phyloP scores from a whole-genome alignment of 2,888 invertebrate species.

The Hoplodrina ambigua region DNA sequence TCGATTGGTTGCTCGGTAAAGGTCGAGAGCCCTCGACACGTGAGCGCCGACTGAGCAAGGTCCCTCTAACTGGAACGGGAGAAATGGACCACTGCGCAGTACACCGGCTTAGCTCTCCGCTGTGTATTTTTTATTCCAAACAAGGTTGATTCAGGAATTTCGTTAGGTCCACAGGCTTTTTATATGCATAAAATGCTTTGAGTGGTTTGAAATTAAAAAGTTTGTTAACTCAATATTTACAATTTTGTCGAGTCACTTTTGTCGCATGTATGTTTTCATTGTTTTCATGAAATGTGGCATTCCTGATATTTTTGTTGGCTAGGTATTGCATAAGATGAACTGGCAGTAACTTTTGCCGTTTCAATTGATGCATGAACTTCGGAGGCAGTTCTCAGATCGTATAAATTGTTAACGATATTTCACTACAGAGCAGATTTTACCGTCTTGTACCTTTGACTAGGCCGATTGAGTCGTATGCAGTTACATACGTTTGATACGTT shows the following conservation, averaged over 20 bases:
- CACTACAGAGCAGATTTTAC: conserved; percentile 23
- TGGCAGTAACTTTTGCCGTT: conserved; percentile 5
- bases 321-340: conserved; percentile 8
- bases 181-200: conserved; percentile 67
- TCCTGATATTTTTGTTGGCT: conserved; percentile 5
- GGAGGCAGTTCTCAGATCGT: conserved; percentile 31
- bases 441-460: conserved; percentile 7
- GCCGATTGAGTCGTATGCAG: conserved; percentile 15
- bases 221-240: conserved; percentile 54
- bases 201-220: conserved; percentile 61
- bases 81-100: conserved; percentile 84
- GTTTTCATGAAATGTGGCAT: conserved; percentile 5
- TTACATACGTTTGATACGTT: conserved; percentile 6
- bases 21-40: conserved; percentile 83
- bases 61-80: conserved; percentile 68
- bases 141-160: conserved; percentile 73
- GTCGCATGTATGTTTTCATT: conserved; percentile 8
- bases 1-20: conserved; percentile 72
- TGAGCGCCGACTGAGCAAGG: conserved; percentile 80
- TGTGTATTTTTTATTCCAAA: conserved; percentile 77
- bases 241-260: conserved; percentile 40
- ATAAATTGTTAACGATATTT: conserved; percentile 46
- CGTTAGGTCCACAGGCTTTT: conserved; percentile 67
- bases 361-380: conserved; percentile 31
- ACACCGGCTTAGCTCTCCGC: conserved; percentile 71